Percentiles rank a stretch among this genome's conserved stretches.
These are phyloP conservation scores for Plestiodon gilberti DNA, from an alignment of 2,113 vertebrate genomes.

Conservation along the genomic window DNA sequence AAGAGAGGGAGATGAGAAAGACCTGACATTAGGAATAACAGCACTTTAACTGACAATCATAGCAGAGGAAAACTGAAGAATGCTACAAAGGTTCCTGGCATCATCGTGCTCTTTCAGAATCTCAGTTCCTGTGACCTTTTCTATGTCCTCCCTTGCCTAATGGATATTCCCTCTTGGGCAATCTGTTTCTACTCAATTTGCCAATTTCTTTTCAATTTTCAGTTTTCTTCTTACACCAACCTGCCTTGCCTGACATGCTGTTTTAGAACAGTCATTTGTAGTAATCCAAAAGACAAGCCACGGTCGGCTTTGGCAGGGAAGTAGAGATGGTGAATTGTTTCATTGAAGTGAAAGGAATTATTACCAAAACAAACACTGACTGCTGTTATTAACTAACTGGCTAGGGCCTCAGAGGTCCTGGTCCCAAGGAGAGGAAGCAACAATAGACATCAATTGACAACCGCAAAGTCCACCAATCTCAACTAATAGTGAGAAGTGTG, in stretches of 20 bases:
- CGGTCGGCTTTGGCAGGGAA: not conserved
- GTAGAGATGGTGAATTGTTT: not conserved
- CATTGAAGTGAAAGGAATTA: not conserved
- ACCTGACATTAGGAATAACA: not conserved
- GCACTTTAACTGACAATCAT: not conserved
- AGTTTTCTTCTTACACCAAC: not conserved
- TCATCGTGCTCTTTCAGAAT: not conserved
- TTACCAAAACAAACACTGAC: slow-evolving; percentile 22
- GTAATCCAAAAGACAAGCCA: not conserved
- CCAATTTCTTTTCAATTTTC: not conserved
- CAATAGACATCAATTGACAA: not conserved
- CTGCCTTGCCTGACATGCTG: not conserved
- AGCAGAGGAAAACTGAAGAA: not conserved
- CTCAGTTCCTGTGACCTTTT: not conserved
- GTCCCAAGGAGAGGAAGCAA: not conserved
- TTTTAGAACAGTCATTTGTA: not conserved
- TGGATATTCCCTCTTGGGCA: not conserved
- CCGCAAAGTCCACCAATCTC: not conserved
- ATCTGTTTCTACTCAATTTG: not conserved
- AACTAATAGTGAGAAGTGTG: not conserved
- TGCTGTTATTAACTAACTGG: slow-evolving; percentile 3
- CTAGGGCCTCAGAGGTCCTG: not conserved
- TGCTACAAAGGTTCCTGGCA: not conserved
- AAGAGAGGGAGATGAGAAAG: not conserved
- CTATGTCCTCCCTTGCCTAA: not conserved